Conservation (phyloP, 2,113 vertebrate genomes). For the Chaetorhynchus papuensis region DNA sequence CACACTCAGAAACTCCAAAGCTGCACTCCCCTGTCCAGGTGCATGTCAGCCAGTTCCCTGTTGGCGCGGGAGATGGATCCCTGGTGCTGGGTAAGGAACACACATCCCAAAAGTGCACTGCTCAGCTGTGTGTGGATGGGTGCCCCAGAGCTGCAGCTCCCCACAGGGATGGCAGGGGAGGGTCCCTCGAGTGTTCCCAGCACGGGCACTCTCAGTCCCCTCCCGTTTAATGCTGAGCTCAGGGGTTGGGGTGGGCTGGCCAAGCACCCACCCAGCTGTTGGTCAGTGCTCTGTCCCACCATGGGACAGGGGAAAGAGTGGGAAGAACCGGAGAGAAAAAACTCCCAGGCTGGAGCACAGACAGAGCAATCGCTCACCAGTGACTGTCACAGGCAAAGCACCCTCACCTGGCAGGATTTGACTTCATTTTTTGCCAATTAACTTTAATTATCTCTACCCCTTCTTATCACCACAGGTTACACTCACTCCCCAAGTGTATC, state of each 20-base stretch:
- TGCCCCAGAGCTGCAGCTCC: not conserved
- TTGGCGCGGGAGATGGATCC: not conserved
- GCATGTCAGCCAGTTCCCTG: not conserved
- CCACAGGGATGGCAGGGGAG: rapidly evolving
- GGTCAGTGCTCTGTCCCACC: rapidly evolving
- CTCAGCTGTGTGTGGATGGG: not conserved
- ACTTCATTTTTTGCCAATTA: not conserved
- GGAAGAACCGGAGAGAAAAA: not conserved
- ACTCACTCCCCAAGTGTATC: not conserved
- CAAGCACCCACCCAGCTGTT: not conserved
- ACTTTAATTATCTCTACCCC: not conserved
- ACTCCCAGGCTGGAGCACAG: not conserved
- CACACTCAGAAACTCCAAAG: not conserved
- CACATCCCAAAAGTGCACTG: too few relatives aligned
- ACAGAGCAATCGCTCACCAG: not conserved
- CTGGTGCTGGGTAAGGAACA: not conserved
- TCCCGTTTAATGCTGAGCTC: rapidly evolving
- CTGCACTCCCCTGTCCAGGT: not conserved
- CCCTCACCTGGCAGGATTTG: not conserved
- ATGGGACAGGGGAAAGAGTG: rapidly evolving
- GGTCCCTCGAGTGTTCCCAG: too few relatives aligned
- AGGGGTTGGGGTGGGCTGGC: not conserved
- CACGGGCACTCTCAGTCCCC: not conserved
- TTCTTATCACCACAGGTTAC: not conserved
- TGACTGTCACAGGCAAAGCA: not conserved